These are phyloP conservation scores for Seira sanloemensis DNA, from an alignment of 2,888 invertebrate genomes.

Conservation along the genomic window DNA sequence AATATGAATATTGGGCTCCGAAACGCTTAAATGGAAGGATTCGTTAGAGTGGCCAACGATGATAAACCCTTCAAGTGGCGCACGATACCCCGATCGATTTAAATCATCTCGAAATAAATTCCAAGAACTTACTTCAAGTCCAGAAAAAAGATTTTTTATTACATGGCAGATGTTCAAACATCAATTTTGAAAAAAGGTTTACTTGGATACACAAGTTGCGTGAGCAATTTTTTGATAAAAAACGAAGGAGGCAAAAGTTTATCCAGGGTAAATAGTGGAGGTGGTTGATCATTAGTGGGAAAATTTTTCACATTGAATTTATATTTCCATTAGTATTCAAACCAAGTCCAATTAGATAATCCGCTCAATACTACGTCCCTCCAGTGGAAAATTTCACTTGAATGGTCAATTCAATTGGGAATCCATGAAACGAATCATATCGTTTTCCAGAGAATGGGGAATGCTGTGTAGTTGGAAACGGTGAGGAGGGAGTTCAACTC, in stretches of 20 bases:
- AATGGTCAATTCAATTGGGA: conserved; percentile 1
- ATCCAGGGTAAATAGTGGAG: neutral
- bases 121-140: neutral
- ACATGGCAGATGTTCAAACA: conserved; percentile 16
- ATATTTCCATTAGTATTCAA: conserved; percentile 6
- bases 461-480: too few species aligned
- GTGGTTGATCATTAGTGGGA: neutral
- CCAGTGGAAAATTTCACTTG: neutral
- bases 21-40: neutral
- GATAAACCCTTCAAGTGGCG: neutral
- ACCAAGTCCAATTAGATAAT: conserved; percentile 18
- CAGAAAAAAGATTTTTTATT: too few species aligned
- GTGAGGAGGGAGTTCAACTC: too few species aligned
- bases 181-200: neutral
- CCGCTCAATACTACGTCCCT: neutral
- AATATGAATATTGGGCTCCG: neutral
- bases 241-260: neutral
- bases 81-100: conserved; percentile 1
- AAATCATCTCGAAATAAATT: conserved; percentile 14
- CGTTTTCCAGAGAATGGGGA: neutral
- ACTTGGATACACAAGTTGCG: conserved; percentile 4
- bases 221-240: neutral
- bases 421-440: neutral
- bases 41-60: too few species aligned
- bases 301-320: neutral